Evolutionary conservation across 64 coral and sea anemone species (phyloP).

Genomic region (Stichodactyla helianthus): DNA sequence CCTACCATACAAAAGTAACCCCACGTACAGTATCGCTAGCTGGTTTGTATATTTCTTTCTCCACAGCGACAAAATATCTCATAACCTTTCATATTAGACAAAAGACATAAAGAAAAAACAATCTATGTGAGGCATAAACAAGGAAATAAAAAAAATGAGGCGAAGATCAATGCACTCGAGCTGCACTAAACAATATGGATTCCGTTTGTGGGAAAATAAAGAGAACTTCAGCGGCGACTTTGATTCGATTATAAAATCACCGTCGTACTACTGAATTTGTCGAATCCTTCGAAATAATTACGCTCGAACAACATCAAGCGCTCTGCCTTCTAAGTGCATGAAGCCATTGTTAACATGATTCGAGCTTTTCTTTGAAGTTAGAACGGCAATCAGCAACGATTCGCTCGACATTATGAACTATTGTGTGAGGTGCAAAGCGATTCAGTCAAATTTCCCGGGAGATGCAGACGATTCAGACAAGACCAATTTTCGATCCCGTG

Average conservation of each 20-base stretch:
- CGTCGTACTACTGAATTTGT: background rate
- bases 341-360: constrained; percentile 18
- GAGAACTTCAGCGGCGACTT: background rate
- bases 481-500: constrained; percentile 13
- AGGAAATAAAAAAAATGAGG: background rate
- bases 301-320: background rate
- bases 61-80: background rate
- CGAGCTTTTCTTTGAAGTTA: constrained; percentile 19
- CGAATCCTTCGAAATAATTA: constrained; percentile 9
- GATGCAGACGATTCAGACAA: constrained; percentile 23
- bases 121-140: background rate
- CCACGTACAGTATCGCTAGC: background rate
- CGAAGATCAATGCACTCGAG: background rate
- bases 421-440: constrained; percentile 26
- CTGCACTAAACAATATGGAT: constrained; percentile 1
- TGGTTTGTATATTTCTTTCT: background rate
- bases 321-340: background rate
- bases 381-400: constrained; percentile 15
- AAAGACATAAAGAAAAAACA: background rate
- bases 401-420: constrained; percentile 18
- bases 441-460: constrained; percentile 65
- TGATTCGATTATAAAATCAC: constrained; percentile 20
- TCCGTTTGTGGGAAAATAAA: constrained; percentile 22
- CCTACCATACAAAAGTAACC: background rate
- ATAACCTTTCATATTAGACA: background rate